Evolutionary conservation across 2,113 vertebrate genomes (phyloP), one percentile per base, ranked within the genome.

Genomic region (Ictalurus punctatus): DNA sequence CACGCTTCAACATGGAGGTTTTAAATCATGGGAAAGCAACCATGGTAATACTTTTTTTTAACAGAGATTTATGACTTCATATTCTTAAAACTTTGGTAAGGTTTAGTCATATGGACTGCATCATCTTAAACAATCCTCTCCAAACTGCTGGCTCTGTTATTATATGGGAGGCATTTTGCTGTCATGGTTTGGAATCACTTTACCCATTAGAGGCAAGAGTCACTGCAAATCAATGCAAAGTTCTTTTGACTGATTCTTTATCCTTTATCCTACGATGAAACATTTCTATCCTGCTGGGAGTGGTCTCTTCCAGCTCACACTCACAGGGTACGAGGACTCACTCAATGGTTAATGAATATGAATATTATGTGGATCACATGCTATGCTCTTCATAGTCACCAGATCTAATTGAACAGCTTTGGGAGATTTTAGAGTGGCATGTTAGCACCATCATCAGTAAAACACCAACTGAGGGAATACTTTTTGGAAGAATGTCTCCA

Each of bases 31-130:
- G 71, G 52, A 44, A 71, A n/a, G 54, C 56, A 84, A 54, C 34
- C 27, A 85, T 5, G 65, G 61, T 25, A 74, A 74, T 21, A 17
- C 34, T 48, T 73, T 48, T 67, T 71, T 88, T 88, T 87, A 78
- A 78, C 34, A 27, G 13, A 27, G 44, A 82, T 89, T 87, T 91
- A 91, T 87, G n/a, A 76, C 88, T 27, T 85, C 44, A 23, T 78
- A 27, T 71, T 89, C 6, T 58, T 30, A 58, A 82, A 88, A 48
- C 56, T 21, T 58, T 44, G 74, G 56, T 76, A 74, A 78, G 54
- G 23, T 40, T 91, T 44, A 83, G 61, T 25, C 86, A 89, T 69
- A 83, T 59, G 78, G 78, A 87, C 40, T 74, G 67, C 27, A 84
- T 25, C 48, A 83, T 52, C 56, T 40, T n/a, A 82, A 82, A 25